Evolutionary conservation across 2,888 invertebrate species (phyloP).

Genomic region (Embidobia sp.): DNA sequence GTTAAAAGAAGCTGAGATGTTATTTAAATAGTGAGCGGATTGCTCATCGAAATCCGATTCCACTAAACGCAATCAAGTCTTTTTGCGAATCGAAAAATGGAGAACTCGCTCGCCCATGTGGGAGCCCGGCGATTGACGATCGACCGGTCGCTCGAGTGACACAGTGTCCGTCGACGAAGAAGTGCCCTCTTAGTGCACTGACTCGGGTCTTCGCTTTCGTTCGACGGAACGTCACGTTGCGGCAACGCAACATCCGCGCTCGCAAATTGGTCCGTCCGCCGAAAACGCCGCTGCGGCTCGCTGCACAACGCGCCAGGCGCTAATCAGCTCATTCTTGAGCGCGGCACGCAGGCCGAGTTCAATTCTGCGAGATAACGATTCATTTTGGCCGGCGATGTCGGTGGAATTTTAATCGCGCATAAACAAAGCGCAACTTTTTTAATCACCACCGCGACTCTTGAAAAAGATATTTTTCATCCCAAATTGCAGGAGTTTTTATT

Average conservation of each 20-base stretch:
- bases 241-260: constrained; percentile 22
- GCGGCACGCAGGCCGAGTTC: constrained; percentile 2
- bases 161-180: constrained; percentile 24
- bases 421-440: too few species aligned
- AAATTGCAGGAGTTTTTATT: too few species aligned
- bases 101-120: too few species aligned
- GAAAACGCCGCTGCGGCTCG: background rate
- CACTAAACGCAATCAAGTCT: too few species aligned
- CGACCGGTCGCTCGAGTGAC: constrained; percentile 29
- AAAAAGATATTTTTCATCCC: too few species aligned
- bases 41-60: too few species aligned
- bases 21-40: too few species aligned
- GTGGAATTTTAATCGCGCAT: too few species aligned
- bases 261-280: background rate
- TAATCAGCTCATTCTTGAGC: constrained; percentile 23
- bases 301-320: background rate
- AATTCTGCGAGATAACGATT: constrained; percentile 7
- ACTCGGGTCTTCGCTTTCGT: constrained; percentile 33
- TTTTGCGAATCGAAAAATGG: too few species aligned
- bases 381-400: too few species aligned
- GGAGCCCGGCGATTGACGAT: constrained; percentile 6
- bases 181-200: constrained; percentile 39
- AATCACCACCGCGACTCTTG: too few species aligned
- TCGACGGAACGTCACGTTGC: constrained; percentile 1
- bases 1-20: too few species aligned